These are phyloP conservation scores for Diglossa cyanea DNA, from an alignment of 2,797 vertebrate genomes.

Conservation along the genomic window DNA sequence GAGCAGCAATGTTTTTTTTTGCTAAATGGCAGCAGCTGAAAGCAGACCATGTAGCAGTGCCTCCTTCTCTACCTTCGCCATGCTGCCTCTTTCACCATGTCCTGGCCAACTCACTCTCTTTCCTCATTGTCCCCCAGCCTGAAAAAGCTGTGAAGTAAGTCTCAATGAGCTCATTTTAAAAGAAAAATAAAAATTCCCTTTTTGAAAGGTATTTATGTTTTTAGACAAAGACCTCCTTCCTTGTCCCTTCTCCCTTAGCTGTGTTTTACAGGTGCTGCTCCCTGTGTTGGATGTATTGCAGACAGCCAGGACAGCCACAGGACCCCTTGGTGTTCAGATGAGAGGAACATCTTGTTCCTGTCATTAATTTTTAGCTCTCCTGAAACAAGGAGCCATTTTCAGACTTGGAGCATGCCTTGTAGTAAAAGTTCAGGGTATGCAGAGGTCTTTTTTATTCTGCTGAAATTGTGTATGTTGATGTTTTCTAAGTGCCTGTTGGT, in stretches of 20 bases:
- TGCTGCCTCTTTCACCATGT: not conserved
- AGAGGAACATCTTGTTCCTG: not conserved
- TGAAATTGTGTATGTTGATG: not conserved
- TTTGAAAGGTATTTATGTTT: not conserved
- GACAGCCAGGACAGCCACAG: not conserved
- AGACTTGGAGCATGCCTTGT: not conserved
- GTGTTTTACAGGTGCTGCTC: not conserved
- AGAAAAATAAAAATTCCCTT: not conserved
- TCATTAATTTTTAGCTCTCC: not conserved
- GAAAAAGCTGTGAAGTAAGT: not conserved
- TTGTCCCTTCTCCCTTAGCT: not conserved
- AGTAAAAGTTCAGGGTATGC: not conserved
- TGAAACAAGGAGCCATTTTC: not conserved
- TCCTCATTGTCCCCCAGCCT: not conserved
- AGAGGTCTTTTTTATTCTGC: not conserved
- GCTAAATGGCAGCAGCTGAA: not conserved
- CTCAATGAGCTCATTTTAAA: not conserved
- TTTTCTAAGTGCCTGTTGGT: not conserved
- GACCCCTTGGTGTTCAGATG: accelerated
- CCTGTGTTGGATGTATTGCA: not conserved
- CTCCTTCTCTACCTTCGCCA: not conserved
- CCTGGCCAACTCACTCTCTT: not conserved
- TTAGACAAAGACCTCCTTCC: not conserved
- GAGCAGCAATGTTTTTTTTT: not conserved
- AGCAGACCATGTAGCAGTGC: not conserved